Base-by-base conservation (phyloP, 2,888 invertebrate species). In the Calliopum simillimum region DNA sequence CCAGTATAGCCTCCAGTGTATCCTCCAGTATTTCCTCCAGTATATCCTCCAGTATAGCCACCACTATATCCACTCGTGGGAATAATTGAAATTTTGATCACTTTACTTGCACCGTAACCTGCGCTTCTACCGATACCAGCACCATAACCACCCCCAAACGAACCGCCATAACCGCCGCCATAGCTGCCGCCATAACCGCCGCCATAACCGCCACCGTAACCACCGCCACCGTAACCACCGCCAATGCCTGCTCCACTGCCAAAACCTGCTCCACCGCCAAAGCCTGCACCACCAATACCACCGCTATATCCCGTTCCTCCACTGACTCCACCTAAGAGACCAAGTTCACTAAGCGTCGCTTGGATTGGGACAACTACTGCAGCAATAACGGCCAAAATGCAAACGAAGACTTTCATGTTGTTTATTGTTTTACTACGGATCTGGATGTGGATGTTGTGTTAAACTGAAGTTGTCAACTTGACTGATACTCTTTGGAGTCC, bases 11-110 rank as follows among this genome's bases (percentile, higher is more conserved):
- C 70, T 2, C 68, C 58, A 8, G 23, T 25, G 47, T 58, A 66
- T 43, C 74, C 73, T 1, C 61, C 68, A n/a, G n/a, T n/a, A n/a
- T n/a, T n/a, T 1, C 49, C 51, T 74, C 67, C 51, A 79, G 76
- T 2, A 76, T 78, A 13, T 76, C 79, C 72, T 78, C 79, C 79
- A 43, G 77, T 73, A 62, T 79, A 78, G 53, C 77, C 78, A 21
- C 69, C 74, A 43, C 74, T 69, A 33, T 75, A 76, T 4, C 76
- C 76, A 3, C 69, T 68, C 2, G 41, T 16, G n/a, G 59, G 59
- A n/a, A 43, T 19, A n/a, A 59, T 19, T 14, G 59, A 59, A n/a
- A 59, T 59, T 19, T 41, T 59, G 1, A 59, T 59, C 6, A 59
- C 43, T 43, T 23, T 21, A 0, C 8, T 33, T 19, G 19, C 53